Evolutionary conservation across 2,113 vertebrate genomes (phyloP), one percentile per base, ranked within the genome.

Genomic region (Limnothrissa miodon): DNA sequence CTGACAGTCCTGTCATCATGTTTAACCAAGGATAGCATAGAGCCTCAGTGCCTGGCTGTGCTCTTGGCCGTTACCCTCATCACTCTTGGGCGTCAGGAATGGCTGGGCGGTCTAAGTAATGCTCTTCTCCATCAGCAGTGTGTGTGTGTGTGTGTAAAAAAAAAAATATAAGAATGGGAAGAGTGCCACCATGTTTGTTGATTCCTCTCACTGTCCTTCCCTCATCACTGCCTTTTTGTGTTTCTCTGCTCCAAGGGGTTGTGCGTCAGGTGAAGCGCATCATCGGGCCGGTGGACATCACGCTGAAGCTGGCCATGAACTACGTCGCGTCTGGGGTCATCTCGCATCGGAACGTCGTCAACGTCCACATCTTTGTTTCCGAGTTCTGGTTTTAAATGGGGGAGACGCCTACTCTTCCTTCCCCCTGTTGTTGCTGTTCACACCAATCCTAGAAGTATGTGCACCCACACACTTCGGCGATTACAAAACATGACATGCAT

Each of bases 361-460:
- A 97, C 0, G 96, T 99, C 21, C 96, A 98, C 88, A 94, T 99
- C 91, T 98, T 96, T 6, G 95, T 99, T 83, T 99, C 98, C 0
- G 96, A 98, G 91, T 98, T 96, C 88, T 99, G 97, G 97, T 99
- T 99, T 94, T 99, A 93, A 97, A 82, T 19, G 9, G 21, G 70
- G 39, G 78, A 66, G 13, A 23, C 29, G 66, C 66, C 66, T 15
- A 5, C 11, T 36, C 66, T 74, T 74, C 66, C 66, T 11, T 74
- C 66, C 66, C 66, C 1, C 36, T 74, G 11, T 33, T 9, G 33
- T 4, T 74, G 15, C 66, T 15, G 15, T 17, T 74, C 29, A 15
- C 25, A 33, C 66, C 66, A 74, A 36, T 21, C 66, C 66, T 33
- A 15, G 66, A 36, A 29, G 66, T 15, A 74, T 21, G 19, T 74